A percentile compares a stretch with the other conserved stretches of the same genome.
Evolutionary conservation across 2,797 vertebrate genomes (phyloP).

Genomic region (Tokudaia tokunoshimensis): DNA sequence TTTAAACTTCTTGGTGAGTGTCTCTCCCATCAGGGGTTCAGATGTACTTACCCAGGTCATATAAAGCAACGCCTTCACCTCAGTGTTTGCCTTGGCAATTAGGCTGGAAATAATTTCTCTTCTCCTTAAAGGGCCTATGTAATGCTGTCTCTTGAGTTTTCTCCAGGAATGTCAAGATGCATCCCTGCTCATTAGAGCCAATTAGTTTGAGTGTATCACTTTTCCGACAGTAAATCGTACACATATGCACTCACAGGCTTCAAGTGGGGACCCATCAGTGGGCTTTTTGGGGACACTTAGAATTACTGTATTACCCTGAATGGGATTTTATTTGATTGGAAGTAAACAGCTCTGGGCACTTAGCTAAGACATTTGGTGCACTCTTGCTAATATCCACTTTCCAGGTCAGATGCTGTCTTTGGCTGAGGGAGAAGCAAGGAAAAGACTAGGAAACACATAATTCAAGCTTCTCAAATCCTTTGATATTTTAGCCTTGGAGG

Average conservation of each 20-base stretch:
- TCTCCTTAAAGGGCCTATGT: not conserved
- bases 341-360: slow-evolving; percentile 22
- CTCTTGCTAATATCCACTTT: slow-evolving; percentile 2
- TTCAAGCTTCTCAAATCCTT: not conserved
- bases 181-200: slow-evolving; percentile 38
- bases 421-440: not conserved
- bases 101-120: slow-evolving; percentile 74
- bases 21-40: slow-evolving; percentile 24
- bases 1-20: slow-evolving; percentile 28
- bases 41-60: slow-evolving; percentile 14
- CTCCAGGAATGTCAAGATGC: slow-evolving; percentile 58
- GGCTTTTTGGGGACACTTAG: not conserved
- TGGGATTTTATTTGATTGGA: slow-evolving; percentile 47
- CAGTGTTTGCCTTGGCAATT: slow-evolving; percentile 40
- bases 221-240: slow-evolving; percentile 68
- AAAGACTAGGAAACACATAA: not conserved
- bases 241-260: slow-evolving; percentile 5
- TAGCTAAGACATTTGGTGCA: not conserved
- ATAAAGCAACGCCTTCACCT: not conserved
- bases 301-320: not conserved
- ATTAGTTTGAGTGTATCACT: slow-evolving; percentile 58
- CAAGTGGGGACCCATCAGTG: not conserved
- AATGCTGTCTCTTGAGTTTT: not conserved
- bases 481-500: not conserved
- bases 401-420: not conserved